A percentile compares a stretch with the other conserved stretches of the same genome.
Evolutionary conservation across 2,888 invertebrate genomes (phyloP).

Genomic region (Diaperis boleti): DNA sequence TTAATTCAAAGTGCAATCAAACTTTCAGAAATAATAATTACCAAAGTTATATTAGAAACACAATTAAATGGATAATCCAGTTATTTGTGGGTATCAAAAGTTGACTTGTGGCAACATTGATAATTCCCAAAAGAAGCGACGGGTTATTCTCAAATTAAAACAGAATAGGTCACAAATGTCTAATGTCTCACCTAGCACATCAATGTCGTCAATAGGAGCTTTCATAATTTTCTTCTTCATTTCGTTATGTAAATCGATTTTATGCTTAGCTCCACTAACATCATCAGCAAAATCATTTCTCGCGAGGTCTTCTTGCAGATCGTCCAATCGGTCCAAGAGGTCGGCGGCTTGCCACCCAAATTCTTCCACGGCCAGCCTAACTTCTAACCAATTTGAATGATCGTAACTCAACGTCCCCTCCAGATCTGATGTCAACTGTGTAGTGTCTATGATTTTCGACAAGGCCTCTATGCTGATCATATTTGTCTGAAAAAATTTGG

Average conservation of each 20-base stretch:
- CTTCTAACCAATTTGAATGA: constrained; percentile 97
- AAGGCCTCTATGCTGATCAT: constrained; percentile 96
- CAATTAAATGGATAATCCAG: not conserved
- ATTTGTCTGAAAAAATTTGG: constrained; percentile 92
- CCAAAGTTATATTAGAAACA: not conserved
- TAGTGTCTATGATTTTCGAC: constrained; percentile 91
- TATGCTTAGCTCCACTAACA: constrained; percentile 90
- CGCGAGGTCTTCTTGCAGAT: constrained; percentile 92
- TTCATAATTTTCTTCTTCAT: constrained; percentile 95
- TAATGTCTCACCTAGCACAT: constrained; percentile 82
- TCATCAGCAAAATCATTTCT: constrained; percentile 96
- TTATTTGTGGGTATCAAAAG: too few relatives aligned
- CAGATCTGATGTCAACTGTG: constrained; percentile 93
- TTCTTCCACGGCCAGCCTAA: constrained; percentile 93
- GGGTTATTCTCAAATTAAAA: too few relatives aligned
- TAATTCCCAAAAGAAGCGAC: too few relatives aligned
- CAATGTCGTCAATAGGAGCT: constrained; percentile 93
- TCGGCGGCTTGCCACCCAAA: constrained; percentile 97
- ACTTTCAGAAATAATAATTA: constrained; percentile 2
- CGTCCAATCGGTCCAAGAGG: constrained; percentile 90
- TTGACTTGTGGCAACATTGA: too few relatives aligned
- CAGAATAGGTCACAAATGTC: too few relatives aligned
- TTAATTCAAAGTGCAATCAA: constrained; percentile 1
- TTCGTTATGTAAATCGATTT: constrained; percentile 93
- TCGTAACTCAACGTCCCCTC: constrained; percentile 95